Evolutionary conservation across 1,140 invertebrate species (phyloP), one percentile per base, ranked within the genome.

Genomic region (Bicyclus anynana): DNA sequence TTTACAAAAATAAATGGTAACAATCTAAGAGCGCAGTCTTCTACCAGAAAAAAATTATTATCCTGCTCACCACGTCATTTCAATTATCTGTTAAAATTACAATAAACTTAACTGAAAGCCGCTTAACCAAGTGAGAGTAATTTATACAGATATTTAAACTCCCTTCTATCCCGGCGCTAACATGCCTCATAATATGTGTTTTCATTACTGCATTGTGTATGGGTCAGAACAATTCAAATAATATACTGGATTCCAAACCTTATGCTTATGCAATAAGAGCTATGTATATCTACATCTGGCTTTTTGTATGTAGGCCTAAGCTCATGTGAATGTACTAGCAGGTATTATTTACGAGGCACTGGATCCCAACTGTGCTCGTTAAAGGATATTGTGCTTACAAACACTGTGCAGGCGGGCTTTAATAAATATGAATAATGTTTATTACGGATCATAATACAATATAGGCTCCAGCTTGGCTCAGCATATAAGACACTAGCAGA

Each of bases 301-400:
- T 20, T 46, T 6, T 40, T 16, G 46, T 18, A 53, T 29, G 21
- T 27, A 53, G 52, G 52, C 37, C 50, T 29, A 53, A 33, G 52
- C 38, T 40, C 26, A 40, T 40, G 40, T 53, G 40, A 51, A 44
- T 58, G 55, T 56, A 62, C 52, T 46, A 27, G 53, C 40, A 37
- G 40, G 53, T 55, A 63, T 63, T 63, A 63, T 63, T 63, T 63
- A 63, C 48, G 55, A 49, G 51, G 51, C 33, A 64, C 52, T 55
- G 53, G 51, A 54, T 59, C 52, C 52, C 29, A 52, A 62, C 48
- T 52, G 49, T 12, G 62, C 51, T 64, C 47, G 59, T 62, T 62
- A 62, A 56, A 56, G 53, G 59, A 62, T 55, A 62, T 62, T 62
- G 48, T 56, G 59, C 53, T 53, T 56, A 56, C 46, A 60, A 48